Conservation (phyloP, 1,140 invertebrate species). For the Coptotermes formosanus region DNA sequence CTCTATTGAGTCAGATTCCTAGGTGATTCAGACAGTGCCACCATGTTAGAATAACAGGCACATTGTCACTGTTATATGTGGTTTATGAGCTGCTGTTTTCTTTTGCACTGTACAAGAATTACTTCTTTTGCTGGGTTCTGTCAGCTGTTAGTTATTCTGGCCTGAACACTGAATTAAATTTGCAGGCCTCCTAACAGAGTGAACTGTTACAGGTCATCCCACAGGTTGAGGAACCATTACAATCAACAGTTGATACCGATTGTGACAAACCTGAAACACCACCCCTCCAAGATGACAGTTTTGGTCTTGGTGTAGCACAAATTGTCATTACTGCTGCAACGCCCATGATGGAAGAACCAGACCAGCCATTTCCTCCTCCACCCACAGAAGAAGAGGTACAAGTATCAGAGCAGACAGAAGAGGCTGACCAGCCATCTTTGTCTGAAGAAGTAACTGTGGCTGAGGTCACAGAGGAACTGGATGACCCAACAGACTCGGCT, state of each 20-base stretch:
- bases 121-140: no score
- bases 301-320: slow-evolving; percentile 73
- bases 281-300: background rate
- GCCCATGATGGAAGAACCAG: slow-evolving; percentile 78
- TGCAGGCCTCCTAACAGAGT: no score
- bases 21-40: no score
- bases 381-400: slow-evolving; percentile 42
- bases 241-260: background rate
- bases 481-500: slow-evolving; percentile 51
- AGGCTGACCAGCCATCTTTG: slow-evolving; percentile 29
- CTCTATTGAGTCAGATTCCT: no score
- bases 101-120: no score
- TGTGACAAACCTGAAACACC: background rate
- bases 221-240: background rate
- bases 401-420: slow-evolving; percentile 19
- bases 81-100: no score
- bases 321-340: slow-evolving; percentile 87
- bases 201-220: background rate
- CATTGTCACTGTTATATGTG: no score
- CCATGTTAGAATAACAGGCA: no score
- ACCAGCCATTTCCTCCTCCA: slow-evolving; percentile 62
- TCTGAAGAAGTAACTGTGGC: slow-evolving; percentile 38
- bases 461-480: slow-evolving; percentile 41
- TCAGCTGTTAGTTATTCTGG: no score
- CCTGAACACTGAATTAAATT: no score